Evolutionary conservation across 2,797 vertebrate genomes (phyloP).

Genomic region (Cetoscarus ocellatus): DNA sequence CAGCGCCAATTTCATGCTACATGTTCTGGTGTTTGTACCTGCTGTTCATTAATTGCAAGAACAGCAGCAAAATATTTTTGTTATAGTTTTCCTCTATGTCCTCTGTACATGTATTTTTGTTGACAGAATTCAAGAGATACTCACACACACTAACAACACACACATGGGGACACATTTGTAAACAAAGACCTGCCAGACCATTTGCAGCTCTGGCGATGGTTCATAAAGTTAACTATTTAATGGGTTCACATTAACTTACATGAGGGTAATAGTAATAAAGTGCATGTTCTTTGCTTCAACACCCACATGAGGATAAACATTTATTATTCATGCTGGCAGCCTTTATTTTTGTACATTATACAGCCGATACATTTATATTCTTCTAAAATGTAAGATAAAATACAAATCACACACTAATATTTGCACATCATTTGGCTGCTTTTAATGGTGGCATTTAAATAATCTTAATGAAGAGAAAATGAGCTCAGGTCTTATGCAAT

Average conservation of each 20-base stretch:
- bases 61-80: too few species aligned
- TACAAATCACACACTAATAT: not conserved
- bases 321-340: not conserved
- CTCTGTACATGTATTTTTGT: too few species aligned
- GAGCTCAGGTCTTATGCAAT: conserved; percentile 36
- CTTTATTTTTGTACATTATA: not conserved
- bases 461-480: conserved; percentile 40
- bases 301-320: not conserved
- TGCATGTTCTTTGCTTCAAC: not conserved
- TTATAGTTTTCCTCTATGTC: too few species aligned
- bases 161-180: not conserved
- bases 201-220: conserved; percentile 4
- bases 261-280: conserved; percentile 15
- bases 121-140: not conserved
- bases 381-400: not conserved
- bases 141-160: too few species aligned
- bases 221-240: conserved; percentile 36
- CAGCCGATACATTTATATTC: not conserved
- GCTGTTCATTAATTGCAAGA: too few species aligned
- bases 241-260: conserved; percentile 11
- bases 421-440: not conserved
- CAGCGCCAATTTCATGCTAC: too few species aligned
- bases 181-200: not conserved
- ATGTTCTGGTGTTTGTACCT: too few species aligned
- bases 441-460: conserved; percentile 50